Evolutionary conservation across 2,797 vertebrate species (phyloP), one percentile per base, ranked within the genome.

Genomic region (Helicolenus hilgendorfi): DNA sequence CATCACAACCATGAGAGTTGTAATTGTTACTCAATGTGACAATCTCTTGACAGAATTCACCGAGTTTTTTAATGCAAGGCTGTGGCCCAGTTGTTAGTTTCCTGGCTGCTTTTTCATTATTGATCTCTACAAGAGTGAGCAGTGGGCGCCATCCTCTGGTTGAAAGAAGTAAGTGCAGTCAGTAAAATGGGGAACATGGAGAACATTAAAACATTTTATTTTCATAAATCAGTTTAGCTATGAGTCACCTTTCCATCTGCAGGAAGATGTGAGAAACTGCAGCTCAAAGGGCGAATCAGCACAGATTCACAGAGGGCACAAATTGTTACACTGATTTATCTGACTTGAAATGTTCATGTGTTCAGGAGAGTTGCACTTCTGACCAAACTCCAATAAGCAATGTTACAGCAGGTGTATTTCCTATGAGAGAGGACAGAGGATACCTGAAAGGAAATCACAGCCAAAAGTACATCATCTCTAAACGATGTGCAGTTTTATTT

Each of bases 121-220:
- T 9, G 20, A 53, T 29, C n/a, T 72, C 24, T 10, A 3, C 9
- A 55, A 59, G 20, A 55, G 11, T 65, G 14, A 87, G 64, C 13
- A 67, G 20, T 11, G 8, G 24, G 20, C 36, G 63, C 89, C 95
- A 87, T 81, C 95, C 15, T 78, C 29, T 95, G 96, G 91, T 31
- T 65, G 1, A 63, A 69, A 67, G 3, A 59, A 20, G 82, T 69
- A 85, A 88, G 33, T 77, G 59, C 88, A 92, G 2, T 6, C 9
- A 59, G 8, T 62, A 9, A n/a, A 84, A 58, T 2, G 7, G 11
- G 33, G n/a, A 65, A 65, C 3, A 10, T 0, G 1, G 10, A 14
- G 4, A 55, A 41, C 1, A 7, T n/a, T 31, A 26, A 65, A 73
- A 41, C 13, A 35, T 22, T 31, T 56, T 7, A 53, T 11, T 41